These are phyloP conservation scores for Aulostomus chinensis DNA, from an alignment of 2,797 vertebrate genomes.

Conservation along the genomic window DNA sequence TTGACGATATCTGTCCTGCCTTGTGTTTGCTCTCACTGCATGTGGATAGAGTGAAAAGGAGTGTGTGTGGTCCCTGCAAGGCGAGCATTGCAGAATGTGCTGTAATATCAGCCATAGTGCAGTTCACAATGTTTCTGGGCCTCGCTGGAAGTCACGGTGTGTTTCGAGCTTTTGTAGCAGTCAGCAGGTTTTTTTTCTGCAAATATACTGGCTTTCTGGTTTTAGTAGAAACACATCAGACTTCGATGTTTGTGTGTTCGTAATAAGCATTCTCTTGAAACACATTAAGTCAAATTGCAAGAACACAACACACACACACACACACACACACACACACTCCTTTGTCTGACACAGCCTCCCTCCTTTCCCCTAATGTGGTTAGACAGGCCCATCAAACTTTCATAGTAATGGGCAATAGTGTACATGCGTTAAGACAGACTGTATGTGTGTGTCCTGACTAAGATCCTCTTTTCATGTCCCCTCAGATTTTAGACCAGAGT, in stretches of 20 bases:
- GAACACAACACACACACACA: slow-evolving; percentile 21
- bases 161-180: slow-evolving; percentile 18
- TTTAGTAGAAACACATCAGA: slow-evolving; percentile 47
- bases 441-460: slow-evolving; percentile 17
- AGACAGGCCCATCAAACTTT: slow-evolving; percentile 78
- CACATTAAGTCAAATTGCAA: slow-evolving; percentile 35
- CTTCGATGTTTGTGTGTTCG: not conserved
- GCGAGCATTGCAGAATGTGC: slow-evolving; percentile 40
- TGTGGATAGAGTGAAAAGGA: slow-evolving; percentile 42
- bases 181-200: slow-evolving; percentile 14
- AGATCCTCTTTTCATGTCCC: slow-evolving; percentile 44
- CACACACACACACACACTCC: slow-evolving; percentile 25
- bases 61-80: slow-evolving; percentile 28
- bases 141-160: slow-evolving; percentile 37
- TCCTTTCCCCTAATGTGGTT: slow-evolving; percentile 53
- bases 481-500: slow-evolving; percentile 45
- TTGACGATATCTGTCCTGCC: slow-evolving; percentile 48
- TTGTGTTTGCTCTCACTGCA: slow-evolving; percentile 30
- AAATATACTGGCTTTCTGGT: slow-evolving; percentile 25
- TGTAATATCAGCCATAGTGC: slow-evolving; percentile 36
- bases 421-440: slow-evolving; percentile 46
- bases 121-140: slow-evolving; percentile 39
- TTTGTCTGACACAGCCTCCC: slow-evolving; percentile 58
- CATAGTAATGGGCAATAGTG: slow-evolving; percentile 73
- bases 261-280: slow-evolving; percentile 20